Conservation (phyloP, 35 echinoderm and acorn worm genomes). For the Eucidaris tribuloides region DNA sequence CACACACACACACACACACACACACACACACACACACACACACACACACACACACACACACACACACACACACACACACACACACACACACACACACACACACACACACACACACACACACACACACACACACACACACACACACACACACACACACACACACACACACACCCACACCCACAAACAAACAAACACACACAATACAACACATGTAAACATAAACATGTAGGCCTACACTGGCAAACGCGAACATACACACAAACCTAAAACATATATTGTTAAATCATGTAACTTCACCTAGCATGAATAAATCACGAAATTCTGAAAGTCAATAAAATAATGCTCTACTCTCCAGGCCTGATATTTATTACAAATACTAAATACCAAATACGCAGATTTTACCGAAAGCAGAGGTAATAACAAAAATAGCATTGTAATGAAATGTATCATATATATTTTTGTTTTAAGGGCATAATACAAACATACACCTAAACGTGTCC, state of each 20-base stretch:
- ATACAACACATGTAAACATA: neutral
- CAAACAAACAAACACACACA: neutral
- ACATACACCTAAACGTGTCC: no score
- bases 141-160: slow-evolving; percentile 1
- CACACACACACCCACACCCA: neutral
- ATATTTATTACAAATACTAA: no score
- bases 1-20: neutral
- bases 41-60: slow-evolving; percentile 1
- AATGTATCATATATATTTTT: no score
- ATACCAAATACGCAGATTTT: no score
- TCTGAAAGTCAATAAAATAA: no score
- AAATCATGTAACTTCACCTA: neutral
- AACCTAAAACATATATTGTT: neutral
- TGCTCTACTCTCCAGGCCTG: no score
- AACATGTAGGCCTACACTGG: neutral
- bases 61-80: neutral
- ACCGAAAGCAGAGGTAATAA: no score
- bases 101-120: slow-evolving; percentile 1
- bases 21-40: slow-evolving; percentile 1
- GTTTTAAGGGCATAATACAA: no score
- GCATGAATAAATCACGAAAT: neutral
- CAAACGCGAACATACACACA: neutral
- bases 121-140: slow-evolving; percentile 1
- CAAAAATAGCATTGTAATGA: no score
- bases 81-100: slow-evolving; percentile 1